These are phyloP conservation scores for Eulemur rubriventer DNA, from an alignment of 2,797 vertebrate species.

Conservation along the genomic window DNA sequence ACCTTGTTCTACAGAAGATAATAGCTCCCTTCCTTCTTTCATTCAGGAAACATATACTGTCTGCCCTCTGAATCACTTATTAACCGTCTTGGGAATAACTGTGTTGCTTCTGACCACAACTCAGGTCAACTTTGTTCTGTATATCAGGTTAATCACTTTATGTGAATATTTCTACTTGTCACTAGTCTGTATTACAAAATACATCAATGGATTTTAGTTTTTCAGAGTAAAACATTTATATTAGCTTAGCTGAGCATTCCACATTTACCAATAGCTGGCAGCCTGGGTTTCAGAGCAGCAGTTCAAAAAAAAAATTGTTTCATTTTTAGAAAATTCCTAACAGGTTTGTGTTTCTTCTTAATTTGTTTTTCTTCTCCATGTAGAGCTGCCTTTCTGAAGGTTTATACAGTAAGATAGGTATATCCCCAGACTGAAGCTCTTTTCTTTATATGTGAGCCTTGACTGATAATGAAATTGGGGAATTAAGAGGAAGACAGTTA, in stretches of 20 bases:
- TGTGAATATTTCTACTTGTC: not conserved
- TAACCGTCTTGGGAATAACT: not conserved
- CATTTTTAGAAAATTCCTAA: conserved; percentile 14
- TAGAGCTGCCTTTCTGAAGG: not conserved
- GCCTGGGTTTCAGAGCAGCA: not conserved
- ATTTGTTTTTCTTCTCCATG: not conserved
- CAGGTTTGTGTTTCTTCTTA: not conserved
- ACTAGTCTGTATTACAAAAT: not conserved
- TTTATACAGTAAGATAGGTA: not conserved
- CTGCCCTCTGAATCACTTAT: not conserved
- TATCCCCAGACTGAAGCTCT: not conserved
- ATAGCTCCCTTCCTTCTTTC: not conserved
- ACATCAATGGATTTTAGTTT: not conserved
- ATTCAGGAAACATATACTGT: not conserved
- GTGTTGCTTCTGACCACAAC: not conserved
- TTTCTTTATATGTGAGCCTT: not conserved
- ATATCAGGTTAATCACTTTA: not conserved
- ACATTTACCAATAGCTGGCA: not conserved
- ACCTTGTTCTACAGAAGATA: not conserved
- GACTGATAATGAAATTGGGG: not conserved
- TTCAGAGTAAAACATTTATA: not conserved
- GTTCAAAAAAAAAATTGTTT: not conserved
- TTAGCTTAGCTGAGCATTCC: not conserved
- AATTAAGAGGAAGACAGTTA: not conserved
- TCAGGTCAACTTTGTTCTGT: not conserved